Evolutionary conservation across 2,888 invertebrate species (phyloP).

Genomic region (Piscicola geometra): DNA sequence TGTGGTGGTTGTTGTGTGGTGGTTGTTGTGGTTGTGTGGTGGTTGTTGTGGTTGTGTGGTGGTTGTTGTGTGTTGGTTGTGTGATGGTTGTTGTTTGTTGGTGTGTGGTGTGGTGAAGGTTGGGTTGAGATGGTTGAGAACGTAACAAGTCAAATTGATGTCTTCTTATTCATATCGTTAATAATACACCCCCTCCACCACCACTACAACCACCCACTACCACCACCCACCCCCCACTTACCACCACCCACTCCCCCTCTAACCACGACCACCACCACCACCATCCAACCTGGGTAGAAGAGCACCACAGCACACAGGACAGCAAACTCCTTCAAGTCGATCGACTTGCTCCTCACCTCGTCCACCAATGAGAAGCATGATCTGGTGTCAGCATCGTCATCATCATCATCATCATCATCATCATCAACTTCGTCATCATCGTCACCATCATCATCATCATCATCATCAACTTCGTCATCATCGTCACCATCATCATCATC

Average conservation of each 20-base stretch:
- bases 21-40: too few species aligned
- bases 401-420: neutral
- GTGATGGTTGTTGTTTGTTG: too few species aligned
- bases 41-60: too few species aligned
- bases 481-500: neutral
- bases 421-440: neutral
- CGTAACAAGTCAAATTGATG: too few species aligned
- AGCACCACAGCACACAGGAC: slow-evolving; percentile 27
- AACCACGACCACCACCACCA: neutral
- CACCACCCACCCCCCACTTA: too few species aligned
- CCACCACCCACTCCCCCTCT: neutral
- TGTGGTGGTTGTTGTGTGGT: too few species aligned
- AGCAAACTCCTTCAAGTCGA: slow-evolving; percentile 28
- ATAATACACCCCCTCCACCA: neutral
- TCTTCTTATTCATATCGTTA: slow-evolving; percentile 8
- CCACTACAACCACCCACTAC: too few species aligned
- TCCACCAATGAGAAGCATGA: slow-evolving; percentile 30
- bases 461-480: neutral
- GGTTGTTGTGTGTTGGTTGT: too few species aligned
- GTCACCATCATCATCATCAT: neutral
- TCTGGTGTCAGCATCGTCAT: neutral
- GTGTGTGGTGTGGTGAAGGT: too few species aligned
- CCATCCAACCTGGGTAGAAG: slow-evolving; percentile 21
- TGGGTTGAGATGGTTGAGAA: too few species aligned
- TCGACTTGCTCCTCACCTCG: slow-evolving; percentile 1